phyloP scores from a whole-genome alignment of 2,797 vertebrate genomes.

The Pyrrhura leucotis region DNA sequence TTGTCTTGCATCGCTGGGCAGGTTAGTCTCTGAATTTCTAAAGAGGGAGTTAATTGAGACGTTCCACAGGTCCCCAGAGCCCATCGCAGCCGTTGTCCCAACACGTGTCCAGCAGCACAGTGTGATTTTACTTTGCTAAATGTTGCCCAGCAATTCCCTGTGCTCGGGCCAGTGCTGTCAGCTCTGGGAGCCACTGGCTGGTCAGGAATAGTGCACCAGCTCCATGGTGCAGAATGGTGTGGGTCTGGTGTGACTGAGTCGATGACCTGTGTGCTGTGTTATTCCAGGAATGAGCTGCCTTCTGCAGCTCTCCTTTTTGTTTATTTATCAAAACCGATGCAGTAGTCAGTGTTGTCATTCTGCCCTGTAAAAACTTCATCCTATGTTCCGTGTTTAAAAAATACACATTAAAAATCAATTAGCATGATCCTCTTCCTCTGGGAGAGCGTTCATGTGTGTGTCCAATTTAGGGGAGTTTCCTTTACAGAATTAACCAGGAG shows the following conservation, averaged over 20 bases:
- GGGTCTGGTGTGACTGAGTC: rapidly evolving
- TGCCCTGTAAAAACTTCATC: neutral
- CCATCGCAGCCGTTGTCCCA: neutral
- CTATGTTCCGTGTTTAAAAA: neutral
- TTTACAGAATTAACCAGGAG: neutral
- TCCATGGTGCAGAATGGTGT: neutral
- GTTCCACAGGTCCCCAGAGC: conserved; percentile 60
- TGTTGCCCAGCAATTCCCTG: neutral
- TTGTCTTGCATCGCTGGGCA: conserved; percentile 73
- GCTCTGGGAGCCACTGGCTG: neutral
- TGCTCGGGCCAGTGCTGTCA: neutral
- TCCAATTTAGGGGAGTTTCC: neutral
- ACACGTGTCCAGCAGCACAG: neutral
- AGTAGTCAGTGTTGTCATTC: neutral
- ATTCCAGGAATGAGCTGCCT: neutral
- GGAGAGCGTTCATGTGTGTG: rapidly evolving
- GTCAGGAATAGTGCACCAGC: neutral
- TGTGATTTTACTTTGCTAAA: neutral
- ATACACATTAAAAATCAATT: neutral
- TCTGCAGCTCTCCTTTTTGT: neutral
- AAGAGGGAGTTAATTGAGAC: conserved; percentile 69
- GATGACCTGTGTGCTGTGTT: neutral
- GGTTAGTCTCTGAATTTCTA: conserved; percentile 73
- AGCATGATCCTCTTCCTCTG: neutral
- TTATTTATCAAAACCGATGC: neutral